These are phyloP conservation scores for Uropsilus gracilis DNA, from an alignment of 2,113 vertebrate species.

Conservation along the genomic window DNA sequence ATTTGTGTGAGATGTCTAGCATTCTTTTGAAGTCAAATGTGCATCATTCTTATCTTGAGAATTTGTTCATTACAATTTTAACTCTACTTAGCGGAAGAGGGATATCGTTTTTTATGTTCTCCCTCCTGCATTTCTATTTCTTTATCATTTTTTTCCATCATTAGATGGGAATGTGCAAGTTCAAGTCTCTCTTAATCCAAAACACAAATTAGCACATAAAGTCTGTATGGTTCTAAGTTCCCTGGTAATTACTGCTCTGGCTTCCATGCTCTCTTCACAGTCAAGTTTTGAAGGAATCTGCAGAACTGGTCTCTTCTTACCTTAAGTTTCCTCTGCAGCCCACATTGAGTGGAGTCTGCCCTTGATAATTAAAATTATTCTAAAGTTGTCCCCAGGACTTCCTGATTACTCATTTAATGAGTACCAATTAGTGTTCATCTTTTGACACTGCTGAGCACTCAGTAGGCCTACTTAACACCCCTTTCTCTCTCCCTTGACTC, in stretches of 20 bases:
- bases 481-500: neutral
- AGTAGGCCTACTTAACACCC: neutral
- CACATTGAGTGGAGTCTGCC: neutral
- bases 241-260: neutral
- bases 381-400: neutral
- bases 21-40: conserved; percentile 42
- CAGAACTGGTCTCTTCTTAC: neutral
- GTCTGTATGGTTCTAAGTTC: neutral
- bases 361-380: neutral
- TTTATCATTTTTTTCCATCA: neutral
- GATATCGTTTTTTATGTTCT: conserved; percentile 49
- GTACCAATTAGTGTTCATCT: neutral
- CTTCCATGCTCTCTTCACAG: neutral
- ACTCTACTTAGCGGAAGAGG: neutral
- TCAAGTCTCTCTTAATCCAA: conserved; percentile 17
- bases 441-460: neutral
- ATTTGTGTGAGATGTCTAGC: conserved; percentile 24
- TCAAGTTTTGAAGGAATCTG: neutral
- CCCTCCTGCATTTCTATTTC: neutral
- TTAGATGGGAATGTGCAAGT: neutral
- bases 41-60: conserved; percentile 26
- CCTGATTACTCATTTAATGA: neutral
- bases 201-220: neutral
- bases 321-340: neutral
- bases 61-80: conserved; percentile 50